Percentiles rank a stretch among this genome's conserved stretches.
These are phyloP conservation scores for Parochlus steinenii DNA, from an alignment of 2,888 invertebrate genomes.

Conservation along the genomic window DNA sequence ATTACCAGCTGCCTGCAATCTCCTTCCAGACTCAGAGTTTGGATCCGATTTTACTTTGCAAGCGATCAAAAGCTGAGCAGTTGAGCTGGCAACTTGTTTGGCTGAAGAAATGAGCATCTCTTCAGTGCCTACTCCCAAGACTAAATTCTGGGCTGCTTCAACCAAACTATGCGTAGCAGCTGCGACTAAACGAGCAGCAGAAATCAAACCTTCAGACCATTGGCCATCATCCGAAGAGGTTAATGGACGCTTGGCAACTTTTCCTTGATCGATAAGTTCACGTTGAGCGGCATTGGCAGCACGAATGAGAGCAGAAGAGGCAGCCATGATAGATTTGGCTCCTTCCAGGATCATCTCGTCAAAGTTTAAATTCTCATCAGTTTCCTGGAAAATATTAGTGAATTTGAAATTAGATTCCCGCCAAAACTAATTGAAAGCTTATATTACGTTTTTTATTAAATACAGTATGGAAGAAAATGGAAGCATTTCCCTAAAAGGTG, in stretches of 20 bases:
- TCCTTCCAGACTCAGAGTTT: constrained; percentile 80
- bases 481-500: constrained; percentile 8
- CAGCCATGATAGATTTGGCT: constrained; percentile 92
- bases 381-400: constrained; percentile 41
- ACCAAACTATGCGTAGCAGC: constrained; percentile 96
- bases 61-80: constrained; percentile 92
- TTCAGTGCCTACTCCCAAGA: constrained; percentile 81
- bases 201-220: constrained; percentile 94
- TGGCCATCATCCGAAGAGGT: constrained; percentile 90
- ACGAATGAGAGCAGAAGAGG: constrained; percentile 89
- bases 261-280: constrained; percentile 84
- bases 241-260: constrained; percentile 64
- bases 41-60: constrained; percentile 99
- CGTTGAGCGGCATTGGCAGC: constrained; percentile 95
- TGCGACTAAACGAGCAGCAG: constrained; percentile 88
- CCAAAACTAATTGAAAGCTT: not conserved
- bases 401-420: not conserved
- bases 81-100: constrained; percentile 90
- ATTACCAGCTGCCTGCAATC: constrained; percentile 85
- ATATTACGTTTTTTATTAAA: constrained; percentile 9
- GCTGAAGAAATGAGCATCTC: constrained; percentile 94
- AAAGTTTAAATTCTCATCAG: constrained; percentile 89
- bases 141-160: constrained; percentile 93
- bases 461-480: constrained; percentile 18
- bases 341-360: constrained; percentile 99